Percentiles rank a stretch among this genome's conserved stretches.
Conservation (phyloP, 2,797 vertebrate species). For the Sus cebifrons region DNA sequence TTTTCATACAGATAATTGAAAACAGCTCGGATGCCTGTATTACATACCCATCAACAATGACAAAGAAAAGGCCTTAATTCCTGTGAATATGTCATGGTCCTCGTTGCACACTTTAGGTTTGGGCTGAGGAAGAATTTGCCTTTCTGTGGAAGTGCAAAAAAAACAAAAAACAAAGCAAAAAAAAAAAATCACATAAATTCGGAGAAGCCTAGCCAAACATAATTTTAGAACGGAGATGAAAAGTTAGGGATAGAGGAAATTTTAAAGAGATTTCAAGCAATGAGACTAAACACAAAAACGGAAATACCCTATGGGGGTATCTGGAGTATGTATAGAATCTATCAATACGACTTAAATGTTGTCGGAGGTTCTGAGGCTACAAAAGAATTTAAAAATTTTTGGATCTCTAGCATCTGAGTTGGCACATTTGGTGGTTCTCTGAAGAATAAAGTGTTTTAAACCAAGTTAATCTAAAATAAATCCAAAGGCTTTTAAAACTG, state of each 20-base stretch:
- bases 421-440: neutral
- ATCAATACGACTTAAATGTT: neutral
- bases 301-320: neutral
- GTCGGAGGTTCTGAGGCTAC: neutral
- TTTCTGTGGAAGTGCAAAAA: neutral
- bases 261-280: slow-evolving; percentile 5
- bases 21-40: neutral
- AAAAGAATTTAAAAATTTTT: neutral
- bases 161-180: neutral
- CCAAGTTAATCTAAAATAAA: neutral
- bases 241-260: neutral
- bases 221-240: slow-evolving; percentile 9
- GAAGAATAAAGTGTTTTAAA: slow-evolving; percentile 53
- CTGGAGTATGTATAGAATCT: rapidly evolving
- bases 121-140: slow-evolving; percentile 48
- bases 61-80: slow-evolving; percentile 26
- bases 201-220: neutral
- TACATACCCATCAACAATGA: slow-evolving; percentile 37
- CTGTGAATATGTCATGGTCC: neutral
- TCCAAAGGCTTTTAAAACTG: neutral
- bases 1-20: slow-evolving; percentile 73
- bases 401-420: neutral
- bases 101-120: neutral
- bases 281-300: neutral
- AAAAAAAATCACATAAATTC: neutral